Base-by-base conservation (phyloP, 37 sponge, comb jelly and placozoan species). In the Corticium candelabrum region DNA sequence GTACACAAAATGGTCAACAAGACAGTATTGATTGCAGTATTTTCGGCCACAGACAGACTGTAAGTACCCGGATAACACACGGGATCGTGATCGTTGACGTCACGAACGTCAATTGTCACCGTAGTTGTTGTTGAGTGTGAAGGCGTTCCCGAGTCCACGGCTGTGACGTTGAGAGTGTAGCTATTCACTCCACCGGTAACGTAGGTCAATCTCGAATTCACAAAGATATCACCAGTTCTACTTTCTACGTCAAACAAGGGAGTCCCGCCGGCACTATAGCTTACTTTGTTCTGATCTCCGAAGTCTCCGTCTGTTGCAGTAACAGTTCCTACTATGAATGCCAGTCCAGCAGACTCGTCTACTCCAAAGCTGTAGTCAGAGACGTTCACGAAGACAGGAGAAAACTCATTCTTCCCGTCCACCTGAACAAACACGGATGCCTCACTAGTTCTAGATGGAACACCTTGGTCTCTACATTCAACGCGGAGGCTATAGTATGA, bases 291-390 rank as follows among this genome's bases (percentile, higher is more conserved):
- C 5, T 35, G 35, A 0, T 82, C 21, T 11, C 88, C 83, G 33
- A 41, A 73, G 41, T 91, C 92, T 34, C 34, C 30, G 39, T 91
- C 92, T 35, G 77, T 80, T 21, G 92, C 92, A 37, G 68, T 39
- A 21, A 91, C 41, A 0, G 0, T 73, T 0, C 30, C 36, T 27
- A 91, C 43, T 33, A 77, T 40, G 0, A 38, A 32, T 33, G 88
- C 92, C 29, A 27, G 34, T 4, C 35, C 37, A 5, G 43, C 27
- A 29, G 84, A 88, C 41, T 91, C 92, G 34, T 84, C 76, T 30
- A 91, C 56, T 2, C 78, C 74, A 33, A 88, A 69, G 34, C 75
- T 82, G 67, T 73, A 86, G 36, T 29, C 5, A 5, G 29, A 29
- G 33, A 5, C 7, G 73, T 15, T 70, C 15, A 50, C 21, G 21